Percentiles rank a stretch among this genome's conserved stretches.
These are phyloP conservation scores for Notospermus geniculatus DNA, from an alignment of 1,140 invertebrate species.

Conservation along the genomic window DNA sequence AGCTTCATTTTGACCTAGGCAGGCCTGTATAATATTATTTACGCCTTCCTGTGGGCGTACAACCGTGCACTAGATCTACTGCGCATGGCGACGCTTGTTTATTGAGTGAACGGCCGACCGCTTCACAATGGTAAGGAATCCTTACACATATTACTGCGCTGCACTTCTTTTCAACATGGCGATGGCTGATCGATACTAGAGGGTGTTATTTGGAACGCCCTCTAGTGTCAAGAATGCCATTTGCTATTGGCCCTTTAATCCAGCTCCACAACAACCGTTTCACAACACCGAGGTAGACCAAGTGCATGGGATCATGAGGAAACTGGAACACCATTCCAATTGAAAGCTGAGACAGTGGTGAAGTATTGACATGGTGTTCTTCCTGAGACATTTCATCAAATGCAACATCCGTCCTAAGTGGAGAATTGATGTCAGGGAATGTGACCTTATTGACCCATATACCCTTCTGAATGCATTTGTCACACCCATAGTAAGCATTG, in stretches of 20 bases:
- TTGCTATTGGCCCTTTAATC: slow-evolving; percentile 22
- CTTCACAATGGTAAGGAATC: too few species aligned
- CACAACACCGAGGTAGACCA: slow-evolving; percentile 40
- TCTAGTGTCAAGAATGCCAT: too few species aligned
- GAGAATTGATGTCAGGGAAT: slow-evolving; percentile 30
- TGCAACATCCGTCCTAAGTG: slow-evolving; percentile 32
- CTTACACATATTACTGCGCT: too few species aligned
- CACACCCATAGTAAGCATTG: slow-evolving; percentile 19
- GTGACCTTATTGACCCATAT: slow-evolving; percentile 13
- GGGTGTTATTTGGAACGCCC: too few species aligned
- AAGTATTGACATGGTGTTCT: slow-evolving; percentile 20
- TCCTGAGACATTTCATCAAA: slow-evolving; percentile 30
- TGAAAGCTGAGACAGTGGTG: slow-evolving; percentile 13
- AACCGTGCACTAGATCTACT: too few species aligned
- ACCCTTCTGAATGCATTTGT: slow-evolving; percentile 14
- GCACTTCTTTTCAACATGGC: too few species aligned
- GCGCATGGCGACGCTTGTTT: too few species aligned
- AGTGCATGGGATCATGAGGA: slow-evolving; percentile 46
- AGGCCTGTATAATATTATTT: too few species aligned
- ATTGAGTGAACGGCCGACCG: too few species aligned
- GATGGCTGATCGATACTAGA: too few species aligned
- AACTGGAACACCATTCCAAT: slow-evolving; percentile 36
- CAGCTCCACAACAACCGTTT: slow-evolving; percentile 40
- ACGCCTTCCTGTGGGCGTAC: too few species aligned
- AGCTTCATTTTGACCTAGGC: too few species aligned